phyloP scores from a whole-genome alignment of 2,797 vertebrate genomes.

The Tadarida brasiliensis region DNA sequence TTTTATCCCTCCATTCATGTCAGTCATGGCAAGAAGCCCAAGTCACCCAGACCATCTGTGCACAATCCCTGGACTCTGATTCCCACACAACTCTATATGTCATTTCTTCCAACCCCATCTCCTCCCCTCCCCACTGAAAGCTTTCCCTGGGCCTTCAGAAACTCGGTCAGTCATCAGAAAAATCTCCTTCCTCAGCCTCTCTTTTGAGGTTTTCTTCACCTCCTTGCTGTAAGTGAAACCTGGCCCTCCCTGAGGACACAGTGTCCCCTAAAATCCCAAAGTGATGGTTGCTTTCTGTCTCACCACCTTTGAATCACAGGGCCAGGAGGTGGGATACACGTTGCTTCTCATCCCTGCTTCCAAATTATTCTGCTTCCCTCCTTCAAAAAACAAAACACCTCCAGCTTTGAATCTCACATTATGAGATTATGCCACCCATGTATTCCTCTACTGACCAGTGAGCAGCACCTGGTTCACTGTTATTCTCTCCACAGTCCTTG shows the following conservation, averaged over 20 bases:
- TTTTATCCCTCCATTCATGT: not conserved
- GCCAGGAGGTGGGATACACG: not conserved
- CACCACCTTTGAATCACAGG: not conserved
- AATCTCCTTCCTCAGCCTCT: not conserved
- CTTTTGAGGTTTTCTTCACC: not conserved
- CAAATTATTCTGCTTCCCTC: constrained; percentile 24
- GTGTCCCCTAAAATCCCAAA: not conserved
- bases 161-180: not conserved
- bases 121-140: not conserved
- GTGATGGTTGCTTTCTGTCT: constrained; percentile 8
- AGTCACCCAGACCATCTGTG: not conserved
- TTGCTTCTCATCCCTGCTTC: constrained; percentile 20
- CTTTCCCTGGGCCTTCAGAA: constrained; percentile 30
- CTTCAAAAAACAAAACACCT: constrained; percentile 40
- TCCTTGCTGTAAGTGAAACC: not conserved
- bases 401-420: not conserved
- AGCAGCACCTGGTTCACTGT: not conserved
- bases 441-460: not conserved
- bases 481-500: not conserved
- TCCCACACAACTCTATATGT: not conserved
- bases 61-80: not conserved
- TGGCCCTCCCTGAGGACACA: not conserved
- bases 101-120: not conserved
- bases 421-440: not conserved
- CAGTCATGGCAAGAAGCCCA: constrained; percentile 24